Evolutionary conservation across 1,140 invertebrate species (phyloP).

Genomic region (Heliconius nattereri): DNA sequence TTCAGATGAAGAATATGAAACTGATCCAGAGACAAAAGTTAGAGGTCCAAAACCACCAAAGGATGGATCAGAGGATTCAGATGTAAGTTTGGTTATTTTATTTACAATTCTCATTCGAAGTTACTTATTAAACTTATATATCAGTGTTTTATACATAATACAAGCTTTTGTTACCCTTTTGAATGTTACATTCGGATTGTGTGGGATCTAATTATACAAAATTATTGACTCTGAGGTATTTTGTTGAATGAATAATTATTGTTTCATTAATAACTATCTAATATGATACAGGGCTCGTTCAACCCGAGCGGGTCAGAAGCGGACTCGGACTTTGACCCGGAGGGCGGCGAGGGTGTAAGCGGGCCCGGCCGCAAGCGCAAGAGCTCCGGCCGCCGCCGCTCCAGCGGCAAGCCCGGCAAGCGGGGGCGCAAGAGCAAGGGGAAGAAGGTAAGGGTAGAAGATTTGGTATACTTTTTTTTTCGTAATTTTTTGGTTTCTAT

Average conservation of each 20-base stretch:
- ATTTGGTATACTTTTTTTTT: too few species aligned
- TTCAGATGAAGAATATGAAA: slow-evolving; percentile 80
- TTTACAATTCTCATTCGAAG: not conserved
- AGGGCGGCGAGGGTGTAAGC: slow-evolving; percentile 65
- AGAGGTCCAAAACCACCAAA: slow-evolving; percentile 73
- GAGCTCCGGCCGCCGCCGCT: slow-evolving; percentile 53
- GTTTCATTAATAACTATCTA: too few species aligned
- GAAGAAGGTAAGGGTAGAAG: slow-evolving; percentile 53
- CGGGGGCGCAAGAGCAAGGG: slow-evolving; percentile 53
- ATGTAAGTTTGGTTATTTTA: slow-evolving; percentile 62
- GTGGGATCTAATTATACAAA: too few species aligned
- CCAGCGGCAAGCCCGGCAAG: slow-evolving; percentile 56
- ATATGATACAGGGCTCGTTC: slow-evolving; percentile 69
- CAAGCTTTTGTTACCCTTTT: too few species aligned
- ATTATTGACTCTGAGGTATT: too few species aligned
- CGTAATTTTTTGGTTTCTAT: too few species aligned
- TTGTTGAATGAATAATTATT: too few species aligned
- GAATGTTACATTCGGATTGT: too few species aligned
- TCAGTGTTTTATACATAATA: too few species aligned
- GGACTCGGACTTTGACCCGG: slow-evolving; percentile 79
- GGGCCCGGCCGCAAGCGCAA: slow-evolving; percentile 61
- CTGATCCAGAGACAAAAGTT: slow-evolving; percentile 77
- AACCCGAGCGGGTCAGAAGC: slow-evolving; percentile 77
- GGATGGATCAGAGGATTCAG: slow-evolving; percentile 78
- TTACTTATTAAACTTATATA: too few species aligned